These are phyloP conservation scores for Epicauta chinensis DNA, from an alignment of 1,140 invertebrate genomes.

Conservation along the genomic window DNA sequence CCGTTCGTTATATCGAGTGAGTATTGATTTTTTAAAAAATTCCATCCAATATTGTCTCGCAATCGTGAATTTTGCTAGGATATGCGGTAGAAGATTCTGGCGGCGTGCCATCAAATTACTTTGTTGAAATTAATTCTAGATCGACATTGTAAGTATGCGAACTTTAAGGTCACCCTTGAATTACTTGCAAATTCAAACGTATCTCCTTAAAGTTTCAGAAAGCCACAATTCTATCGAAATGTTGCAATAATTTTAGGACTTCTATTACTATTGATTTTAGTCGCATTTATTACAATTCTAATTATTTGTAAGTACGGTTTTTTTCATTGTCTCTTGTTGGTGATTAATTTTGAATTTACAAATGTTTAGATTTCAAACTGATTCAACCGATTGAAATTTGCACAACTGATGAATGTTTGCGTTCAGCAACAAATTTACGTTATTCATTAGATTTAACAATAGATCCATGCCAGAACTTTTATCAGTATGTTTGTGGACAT, in stretches of 20 bases:
- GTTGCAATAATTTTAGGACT: slow-evolving; percentile 25
- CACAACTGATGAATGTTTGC: slow-evolving; percentile 52
- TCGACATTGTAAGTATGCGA: slow-evolving; percentile 26
- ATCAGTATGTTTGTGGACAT: slow-evolving; percentile 59
- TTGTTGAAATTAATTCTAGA: slow-evolving; percentile 29
- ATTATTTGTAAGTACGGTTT: slow-evolving; percentile 35
- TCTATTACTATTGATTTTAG: slow-evolving; percentile 25
- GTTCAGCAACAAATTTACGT: slow-evolving; percentile 55
- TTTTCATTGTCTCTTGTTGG: not conserved
- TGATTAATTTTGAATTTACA: not conserved
- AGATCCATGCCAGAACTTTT: slow-evolving; percentile 61
- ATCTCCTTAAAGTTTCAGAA: slow-evolving; percentile 33
- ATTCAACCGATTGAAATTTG: slow-evolving; percentile 39
- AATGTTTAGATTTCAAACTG: slow-evolving; percentile 18
- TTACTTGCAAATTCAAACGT: not conserved
- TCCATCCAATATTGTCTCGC: not conserved
- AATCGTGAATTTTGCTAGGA: not conserved
- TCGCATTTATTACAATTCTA: slow-evolving; percentile 28
- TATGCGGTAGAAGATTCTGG: slow-evolving; percentile 15
- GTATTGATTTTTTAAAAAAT: slow-evolving; percentile 8
- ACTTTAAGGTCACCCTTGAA: not conserved
- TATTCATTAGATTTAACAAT: slow-evolving; percentile 53
- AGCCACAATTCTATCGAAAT: slow-evolving; percentile 27
- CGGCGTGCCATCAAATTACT: slow-evolving; percentile 15
- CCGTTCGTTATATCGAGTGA: slow-evolving; percentile 22